Conservation (phyloP, 1,140 invertebrate genomes). For the Bombyx mori region DNA sequence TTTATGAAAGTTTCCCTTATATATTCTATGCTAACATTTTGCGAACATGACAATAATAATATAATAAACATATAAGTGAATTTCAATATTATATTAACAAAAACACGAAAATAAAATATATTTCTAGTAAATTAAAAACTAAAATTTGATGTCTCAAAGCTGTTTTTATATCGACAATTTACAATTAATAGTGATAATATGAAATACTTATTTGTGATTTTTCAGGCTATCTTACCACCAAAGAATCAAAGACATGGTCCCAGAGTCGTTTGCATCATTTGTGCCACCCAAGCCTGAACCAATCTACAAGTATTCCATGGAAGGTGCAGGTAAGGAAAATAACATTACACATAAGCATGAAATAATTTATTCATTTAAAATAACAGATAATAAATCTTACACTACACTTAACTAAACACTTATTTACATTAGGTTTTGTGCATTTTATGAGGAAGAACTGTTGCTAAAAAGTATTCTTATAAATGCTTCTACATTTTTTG, state of each 20-base stretch:
- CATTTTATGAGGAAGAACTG: background rate
- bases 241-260: constrained; percentile 92
- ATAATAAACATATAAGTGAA: background rate
- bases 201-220: constrained; percentile 6
- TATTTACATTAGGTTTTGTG: constrained; percentile 51
- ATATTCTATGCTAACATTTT: too few relatives aligned
- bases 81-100: background rate
- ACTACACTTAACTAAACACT: constrained; percentile 40
- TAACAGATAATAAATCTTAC: constrained; percentile 40
- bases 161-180: too few relatives aligned
- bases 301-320: constrained; percentile 86
- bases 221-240: constrained; percentile 94
- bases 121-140: too few relatives aligned
- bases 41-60: too few relatives aligned
- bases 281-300: constrained; percentile 85
- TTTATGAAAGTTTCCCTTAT: too few relatives aligned
- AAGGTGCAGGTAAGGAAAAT: constrained; percentile 80
- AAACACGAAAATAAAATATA: too few relatives aligned
- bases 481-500: constrained; percentile 43
- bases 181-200: too few relatives aligned
- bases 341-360: constrained; percentile 1
- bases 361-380: constrained; percentile 19
- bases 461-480: constrained; percentile 12
- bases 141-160: too few relatives aligned
- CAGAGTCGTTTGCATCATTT: constrained; percentile 86